Conservation (phyloP, 2,797 vertebrate species). For the Podargus strigoides region DNA sequence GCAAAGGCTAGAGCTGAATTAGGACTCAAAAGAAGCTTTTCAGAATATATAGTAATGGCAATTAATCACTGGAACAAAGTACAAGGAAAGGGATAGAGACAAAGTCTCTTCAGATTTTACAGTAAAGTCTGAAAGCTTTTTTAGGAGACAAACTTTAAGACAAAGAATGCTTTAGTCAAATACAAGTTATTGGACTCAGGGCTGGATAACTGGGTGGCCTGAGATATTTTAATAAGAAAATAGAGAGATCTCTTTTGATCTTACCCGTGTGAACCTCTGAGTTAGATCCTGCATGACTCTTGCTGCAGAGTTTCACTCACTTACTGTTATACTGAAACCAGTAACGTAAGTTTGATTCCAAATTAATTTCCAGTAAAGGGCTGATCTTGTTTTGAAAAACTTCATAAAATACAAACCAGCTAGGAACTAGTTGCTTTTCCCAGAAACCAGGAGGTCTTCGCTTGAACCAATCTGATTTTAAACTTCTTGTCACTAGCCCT, state of each 20-base stretch:
- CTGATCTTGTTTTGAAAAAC: not conserved
- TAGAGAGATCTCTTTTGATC: not conserved
- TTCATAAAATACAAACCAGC: not conserved
- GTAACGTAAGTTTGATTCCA: not conserved
- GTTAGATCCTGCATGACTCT: not conserved
- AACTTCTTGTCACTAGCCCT: not conserved
- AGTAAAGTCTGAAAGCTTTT: not conserved
- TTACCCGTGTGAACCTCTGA: not conserved
- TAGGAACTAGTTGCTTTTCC: not conserved
- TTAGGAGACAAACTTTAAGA: conserved; percentile 4
- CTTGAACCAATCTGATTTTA: not conserved
- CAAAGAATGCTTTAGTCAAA: conserved; percentile 34
- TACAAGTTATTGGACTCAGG: not conserved
- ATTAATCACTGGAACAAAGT: conserved; percentile 21
- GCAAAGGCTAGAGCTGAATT: too few relatives aligned
- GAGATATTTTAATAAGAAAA: conserved; percentile 11
- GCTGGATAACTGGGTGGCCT: conserved; percentile 9
- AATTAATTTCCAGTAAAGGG: not conserved
- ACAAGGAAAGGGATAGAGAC: conserved; percentile 6
- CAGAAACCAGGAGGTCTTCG: not conserved
- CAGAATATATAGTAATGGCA: too few relatives aligned
- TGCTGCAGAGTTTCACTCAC: not conserved
- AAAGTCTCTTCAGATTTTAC: conserved; percentile 36
- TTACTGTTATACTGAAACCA: not conserved
- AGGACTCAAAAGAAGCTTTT: too few relatives aligned